These are phyloP conservation scores for Patagioenas fasciata DNA, from an alignment of 2,113 vertebrate species.

Conservation along the genomic window DNA sequence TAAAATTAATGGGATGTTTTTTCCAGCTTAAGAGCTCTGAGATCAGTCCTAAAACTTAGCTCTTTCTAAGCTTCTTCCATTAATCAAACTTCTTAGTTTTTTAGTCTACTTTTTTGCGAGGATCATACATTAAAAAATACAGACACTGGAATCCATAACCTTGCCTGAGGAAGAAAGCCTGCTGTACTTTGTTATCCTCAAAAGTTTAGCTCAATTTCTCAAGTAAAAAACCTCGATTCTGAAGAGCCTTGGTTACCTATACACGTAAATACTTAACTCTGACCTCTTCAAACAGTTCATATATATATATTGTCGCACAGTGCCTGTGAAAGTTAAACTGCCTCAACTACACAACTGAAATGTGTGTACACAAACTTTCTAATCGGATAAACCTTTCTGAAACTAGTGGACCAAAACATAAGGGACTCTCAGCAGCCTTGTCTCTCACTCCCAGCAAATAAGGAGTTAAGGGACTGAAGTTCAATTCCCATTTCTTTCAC, in stretches of 20 bases:
- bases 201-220: neutral
- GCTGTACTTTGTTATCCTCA: neutral
- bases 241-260: neutral
- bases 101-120: neutral
- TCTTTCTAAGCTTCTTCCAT: slow-evolving; percentile 32
- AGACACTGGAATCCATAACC: neutral
- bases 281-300: neutral
- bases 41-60: slow-evolving; percentile 24
- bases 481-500: neutral
- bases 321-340: neutral
- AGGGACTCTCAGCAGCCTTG: neutral
- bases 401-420: neutral
- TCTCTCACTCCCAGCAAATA: neutral
- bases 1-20: slow-evolving; percentile 56
- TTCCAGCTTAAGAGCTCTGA: slow-evolving; percentile 16
- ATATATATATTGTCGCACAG: neutral
- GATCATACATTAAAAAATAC: neutral
- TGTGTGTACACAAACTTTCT: neutral
- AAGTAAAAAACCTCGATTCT: neutral
- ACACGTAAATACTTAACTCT: neutral
- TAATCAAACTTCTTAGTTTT: slow-evolving; percentile 25
- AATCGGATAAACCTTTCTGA: neutral
- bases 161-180: neutral
- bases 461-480: neutral
- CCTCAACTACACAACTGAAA: neutral